A percentile compares a stretch with the other conserved stretches of the same genome.
phyloP scores from a whole-genome alignment of 2,797 vertebrate genomes.

The Hyperoplus immaculatus region DNA sequence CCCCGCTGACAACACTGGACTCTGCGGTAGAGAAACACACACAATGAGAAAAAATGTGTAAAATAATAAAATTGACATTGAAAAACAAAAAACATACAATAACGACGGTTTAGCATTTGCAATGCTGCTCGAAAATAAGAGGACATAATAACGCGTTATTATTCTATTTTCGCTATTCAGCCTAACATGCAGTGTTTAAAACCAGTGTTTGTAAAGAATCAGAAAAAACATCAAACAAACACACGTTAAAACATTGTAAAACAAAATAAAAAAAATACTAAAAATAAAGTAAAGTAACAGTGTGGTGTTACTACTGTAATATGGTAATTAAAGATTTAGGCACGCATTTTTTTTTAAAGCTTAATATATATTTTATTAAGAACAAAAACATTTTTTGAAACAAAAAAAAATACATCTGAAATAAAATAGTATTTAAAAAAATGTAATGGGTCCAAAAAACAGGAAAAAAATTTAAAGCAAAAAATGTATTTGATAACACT shows the following conservation, averaged over 20 bases:
- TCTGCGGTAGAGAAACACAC: slow-evolving; percentile 6
- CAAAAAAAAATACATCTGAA: background rate
- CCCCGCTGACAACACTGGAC: slow-evolving; percentile 1
- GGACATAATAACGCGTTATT: too few species aligned
- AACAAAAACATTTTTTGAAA: too few species aligned
- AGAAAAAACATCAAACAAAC: too few species aligned
- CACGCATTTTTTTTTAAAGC: background rate
- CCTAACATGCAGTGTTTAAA: too few species aligned
- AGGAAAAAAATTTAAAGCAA: background rate
- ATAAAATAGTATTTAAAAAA: background rate
- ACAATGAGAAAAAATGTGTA: background rate
- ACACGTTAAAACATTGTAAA: too few species aligned
- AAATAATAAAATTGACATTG: background rate
- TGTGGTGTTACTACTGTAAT: too few species aligned
- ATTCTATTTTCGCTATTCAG: too few species aligned
- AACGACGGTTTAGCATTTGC: background rate
- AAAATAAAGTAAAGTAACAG: too few species aligned
- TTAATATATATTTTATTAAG: background rate
- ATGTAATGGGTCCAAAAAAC: background rate
- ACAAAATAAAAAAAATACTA: too few species aligned
- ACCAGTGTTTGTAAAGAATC: too few species aligned
- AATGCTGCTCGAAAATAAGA: background rate
- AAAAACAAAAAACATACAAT: background rate
- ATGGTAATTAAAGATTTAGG: background rate
- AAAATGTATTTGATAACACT: background rate